Conservation (phyloP, 2,797 vertebrate species). For the Myotis planiceps region DNA sequence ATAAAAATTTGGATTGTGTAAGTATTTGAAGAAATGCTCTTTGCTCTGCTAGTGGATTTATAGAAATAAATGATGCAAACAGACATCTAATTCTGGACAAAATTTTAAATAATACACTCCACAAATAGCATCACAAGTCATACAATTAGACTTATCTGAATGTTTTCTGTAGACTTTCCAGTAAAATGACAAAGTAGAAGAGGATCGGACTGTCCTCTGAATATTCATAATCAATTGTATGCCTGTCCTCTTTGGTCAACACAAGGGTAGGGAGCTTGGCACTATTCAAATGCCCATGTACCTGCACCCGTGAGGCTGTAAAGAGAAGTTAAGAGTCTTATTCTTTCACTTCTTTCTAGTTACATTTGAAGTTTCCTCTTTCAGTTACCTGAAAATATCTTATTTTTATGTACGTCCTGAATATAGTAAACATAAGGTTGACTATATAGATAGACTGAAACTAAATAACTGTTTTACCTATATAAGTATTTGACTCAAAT, state of each 20-base stretch:
- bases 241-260: background rate
- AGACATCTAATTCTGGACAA: background rate
- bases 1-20: background rate
- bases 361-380: background rate
- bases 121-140: background rate
- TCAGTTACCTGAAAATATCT: background rate
- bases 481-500: background rate
- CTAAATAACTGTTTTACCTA: background rate
- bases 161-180: background rate
- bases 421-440: background rate
- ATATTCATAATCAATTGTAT: background rate
- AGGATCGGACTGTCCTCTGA: background rate
- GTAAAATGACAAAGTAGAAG: background rate
- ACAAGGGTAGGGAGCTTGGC: background rate
- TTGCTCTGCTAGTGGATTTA: background rate
- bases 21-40: background rate
- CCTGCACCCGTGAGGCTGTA: background rate
- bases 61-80: background rate
- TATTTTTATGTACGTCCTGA: background rate
- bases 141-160: background rate
- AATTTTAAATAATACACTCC: background rate
- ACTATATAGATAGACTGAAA: background rate
- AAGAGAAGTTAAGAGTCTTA: background rate
- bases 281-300: background rate
- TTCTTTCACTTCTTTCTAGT: background rate